A percentile compares a stretch with the other conserved stretches of the same genome.
These are phyloP conservation scores for Pollenia amentaria DNA, from an alignment of 2,888 invertebrate genomes.

Conservation along the genomic window DNA sequence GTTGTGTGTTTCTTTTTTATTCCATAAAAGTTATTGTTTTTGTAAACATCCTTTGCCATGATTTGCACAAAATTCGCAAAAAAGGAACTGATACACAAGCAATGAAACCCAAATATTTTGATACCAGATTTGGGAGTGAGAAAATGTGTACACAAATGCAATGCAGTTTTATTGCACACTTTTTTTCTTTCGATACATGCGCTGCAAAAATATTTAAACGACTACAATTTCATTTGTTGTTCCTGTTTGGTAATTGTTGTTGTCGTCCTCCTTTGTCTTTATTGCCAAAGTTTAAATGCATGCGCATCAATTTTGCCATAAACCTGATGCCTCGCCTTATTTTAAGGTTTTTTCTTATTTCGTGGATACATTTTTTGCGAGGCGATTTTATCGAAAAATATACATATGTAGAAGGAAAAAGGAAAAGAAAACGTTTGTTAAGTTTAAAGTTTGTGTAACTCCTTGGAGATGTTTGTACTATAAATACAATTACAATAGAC, in stretches of 20 bases:
- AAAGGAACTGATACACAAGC: neutral
- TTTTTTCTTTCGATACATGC: constrained; percentile 50
- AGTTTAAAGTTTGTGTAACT: constrained; percentile 61
- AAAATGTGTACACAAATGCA: constrained; percentile 50
- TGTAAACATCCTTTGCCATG: constrained; percentile 39
- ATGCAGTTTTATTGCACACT: constrained; percentile 70
- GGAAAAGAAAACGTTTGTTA: constrained; percentile 7
- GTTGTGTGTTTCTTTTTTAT: neutral
- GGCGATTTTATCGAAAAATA: constrained; percentile 45
- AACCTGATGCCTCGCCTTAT: constrained; percentile 71
- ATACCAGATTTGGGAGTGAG: constrained; percentile 30
- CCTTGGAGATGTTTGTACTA: constrained; percentile 60
- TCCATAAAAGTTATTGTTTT: neutral
- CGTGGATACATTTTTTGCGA: constrained; percentile 2
- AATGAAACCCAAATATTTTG: constrained; percentile 27
- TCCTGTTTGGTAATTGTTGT: constrained; percentile 27
- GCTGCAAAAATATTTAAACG: constrained; percentile 57
- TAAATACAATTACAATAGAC: constrained; percentile 32
- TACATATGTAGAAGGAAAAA: neutral
- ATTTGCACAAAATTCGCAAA: constrained; percentile 49
- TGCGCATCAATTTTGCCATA: constrained; percentile 70
- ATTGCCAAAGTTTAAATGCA: constrained; percentile 62
- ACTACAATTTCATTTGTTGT: constrained; percentile 66
- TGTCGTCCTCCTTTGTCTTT: constrained; percentile 33
- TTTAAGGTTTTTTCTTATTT: constrained; percentile 39